Conservation (phyloP, 2,888 invertebrate species). For the Drosophila atripex region DNA sequence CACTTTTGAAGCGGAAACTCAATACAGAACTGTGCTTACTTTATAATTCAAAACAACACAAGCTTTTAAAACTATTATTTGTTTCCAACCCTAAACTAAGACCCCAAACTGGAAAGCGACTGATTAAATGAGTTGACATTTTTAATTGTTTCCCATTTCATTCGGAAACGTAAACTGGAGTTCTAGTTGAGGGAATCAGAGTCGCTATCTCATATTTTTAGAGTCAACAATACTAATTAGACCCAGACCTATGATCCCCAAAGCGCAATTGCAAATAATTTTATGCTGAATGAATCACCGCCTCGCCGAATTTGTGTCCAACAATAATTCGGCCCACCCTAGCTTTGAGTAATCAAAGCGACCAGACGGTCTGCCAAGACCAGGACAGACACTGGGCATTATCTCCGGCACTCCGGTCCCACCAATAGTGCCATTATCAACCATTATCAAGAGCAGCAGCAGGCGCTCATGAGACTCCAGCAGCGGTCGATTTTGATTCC, state of each 20-base stretch:
- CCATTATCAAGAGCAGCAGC: conserved; percentile 61
- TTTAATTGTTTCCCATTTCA: not conserved
- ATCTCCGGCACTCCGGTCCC: conserved; percentile 45
- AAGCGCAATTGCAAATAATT: not conserved
- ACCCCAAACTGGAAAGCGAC: not conserved
- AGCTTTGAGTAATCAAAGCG: conserved; percentile 13
- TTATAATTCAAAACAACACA: not conserved
- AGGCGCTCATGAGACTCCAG: conserved; percentile 65
- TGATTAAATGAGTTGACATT: conserved; percentile 1
- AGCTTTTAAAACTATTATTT: not conserved
- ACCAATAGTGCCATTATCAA: conserved; percentile 51
- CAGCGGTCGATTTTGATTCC: conserved; percentile 37
- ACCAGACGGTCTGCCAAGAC: conserved; percentile 23
- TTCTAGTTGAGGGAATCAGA: not conserved
- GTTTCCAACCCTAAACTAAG: conserved; percentile 1
- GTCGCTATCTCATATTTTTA: not conserved
- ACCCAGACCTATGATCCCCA: not conserved
- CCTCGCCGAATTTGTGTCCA: not conserved
- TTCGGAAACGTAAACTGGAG: not conserved
- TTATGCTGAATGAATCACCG: conserved; percentile 12
- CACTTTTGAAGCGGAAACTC: not conserved
- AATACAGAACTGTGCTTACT: not conserved
- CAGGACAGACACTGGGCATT: conserved; percentile 48
- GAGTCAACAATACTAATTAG: conserved; percentile 9
- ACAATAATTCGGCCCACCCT: conserved; percentile 25